These are phyloP conservation scores for Pseudomyrmex sp. DNA, from an alignment of 1,140 invertebrate genomes.

Conservation along the genomic window DNA sequence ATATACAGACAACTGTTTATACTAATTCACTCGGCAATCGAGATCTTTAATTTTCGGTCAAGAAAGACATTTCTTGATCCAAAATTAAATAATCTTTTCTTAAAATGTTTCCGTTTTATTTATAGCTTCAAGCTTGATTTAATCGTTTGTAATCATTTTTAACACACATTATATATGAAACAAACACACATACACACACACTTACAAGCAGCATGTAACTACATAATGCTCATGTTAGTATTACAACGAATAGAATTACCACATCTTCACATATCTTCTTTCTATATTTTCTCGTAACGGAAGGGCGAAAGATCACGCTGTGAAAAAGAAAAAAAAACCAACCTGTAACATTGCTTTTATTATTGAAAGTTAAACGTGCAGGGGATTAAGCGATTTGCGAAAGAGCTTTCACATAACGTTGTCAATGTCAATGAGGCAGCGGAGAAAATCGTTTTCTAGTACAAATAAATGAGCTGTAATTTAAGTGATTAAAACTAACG, in stretches of 20 bases:
- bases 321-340: not conserved
- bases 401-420: constrained; percentile 20
- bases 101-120: constrained; percentile 70
- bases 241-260: constrained; percentile 83
- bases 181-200: constrained; percentile 68
- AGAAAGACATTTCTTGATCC: constrained; percentile 11
- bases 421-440: not conserved
- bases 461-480: constrained; percentile 67
- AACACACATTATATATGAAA: constrained; percentile 77
- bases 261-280: constrained; percentile 70
- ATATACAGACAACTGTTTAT: not conserved
- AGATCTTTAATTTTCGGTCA: constrained; percentile 8
- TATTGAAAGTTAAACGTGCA: constrained; percentile 46
- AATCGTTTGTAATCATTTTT: constrained; percentile 79
- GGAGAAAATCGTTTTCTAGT: constrained; percentile 65
- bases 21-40: too few species aligned
- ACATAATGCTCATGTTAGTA: constrained; percentile 84
- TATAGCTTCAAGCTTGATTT: constrained; percentile 74
- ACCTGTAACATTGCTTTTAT: constrained; percentile 62
- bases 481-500: constrained; percentile 63
- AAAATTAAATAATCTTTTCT: constrained; percentile 35
- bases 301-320: constrained; percentile 30
- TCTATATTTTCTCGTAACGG: constrained; percentile 57
- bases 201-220: constrained; percentile 76
- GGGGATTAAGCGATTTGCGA: constrained; percentile 63